Percentiles rank a stretch among this genome's conserved stretches.
Conservation (phyloP, 2,888 invertebrate genomes). For the Panzeria rudis region DNA sequence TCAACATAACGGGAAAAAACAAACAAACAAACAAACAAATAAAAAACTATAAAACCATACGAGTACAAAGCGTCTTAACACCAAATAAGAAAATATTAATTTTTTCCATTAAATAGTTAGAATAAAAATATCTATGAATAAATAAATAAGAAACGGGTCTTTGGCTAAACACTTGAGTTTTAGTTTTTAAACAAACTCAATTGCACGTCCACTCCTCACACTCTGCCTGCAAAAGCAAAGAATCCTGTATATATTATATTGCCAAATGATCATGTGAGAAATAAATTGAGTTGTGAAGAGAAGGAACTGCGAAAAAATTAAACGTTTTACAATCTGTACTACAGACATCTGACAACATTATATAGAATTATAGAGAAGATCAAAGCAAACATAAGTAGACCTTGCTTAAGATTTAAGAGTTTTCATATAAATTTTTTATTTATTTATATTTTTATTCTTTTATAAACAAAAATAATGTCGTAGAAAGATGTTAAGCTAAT, state of each 20-base stretch:
- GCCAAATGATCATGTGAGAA: slow-evolving; percentile 8
- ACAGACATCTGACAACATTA: slow-evolving; percentile 16
- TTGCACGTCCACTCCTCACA: slow-evolving; percentile 8
- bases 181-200: background rate
- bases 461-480: slow-evolving; percentile 52
- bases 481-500: slow-evolving; percentile 53
- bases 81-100: slow-evolving; percentile 7
- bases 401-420: background rate
- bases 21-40: background rate
- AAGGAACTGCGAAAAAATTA: slow-evolving; percentile 7
- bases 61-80: background rate
- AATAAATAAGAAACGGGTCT: slow-evolving; percentile 9
- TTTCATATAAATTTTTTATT: slow-evolving; percentile 1
- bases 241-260: slow-evolving; percentile 30
- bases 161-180: background rate
- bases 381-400: background rate
- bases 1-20: background rate
- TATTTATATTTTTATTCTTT: slow-evolving; percentile 3
- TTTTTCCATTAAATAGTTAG: slow-evolving; percentile 3
- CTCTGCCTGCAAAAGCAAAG: slow-evolving; percentile 2
- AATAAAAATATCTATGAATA: slow-evolving; percentile 15
- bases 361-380: background rate
- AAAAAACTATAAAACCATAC: background rate
- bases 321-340: slow-evolving; percentile 23
- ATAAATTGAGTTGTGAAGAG: slow-evolving; percentile 66